Conservation (phyloP, 2,888 invertebrate genomes). For the Parnassius smintheus region DNA sequence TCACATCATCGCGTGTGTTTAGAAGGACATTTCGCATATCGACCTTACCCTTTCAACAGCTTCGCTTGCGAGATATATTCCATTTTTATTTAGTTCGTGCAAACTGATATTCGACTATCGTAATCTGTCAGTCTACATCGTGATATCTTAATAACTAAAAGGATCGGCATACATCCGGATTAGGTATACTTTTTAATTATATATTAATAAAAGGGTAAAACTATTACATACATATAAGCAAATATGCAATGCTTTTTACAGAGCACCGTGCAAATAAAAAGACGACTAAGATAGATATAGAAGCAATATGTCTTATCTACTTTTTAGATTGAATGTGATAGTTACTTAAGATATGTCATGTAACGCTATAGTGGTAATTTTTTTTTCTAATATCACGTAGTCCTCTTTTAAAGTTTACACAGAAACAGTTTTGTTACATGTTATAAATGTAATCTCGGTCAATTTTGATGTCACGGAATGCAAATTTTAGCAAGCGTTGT, state of each 20-base stretch:
- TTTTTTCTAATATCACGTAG: background rate
- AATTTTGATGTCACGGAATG: slow-evolving; percentile 11
- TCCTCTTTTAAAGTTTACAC: background rate
- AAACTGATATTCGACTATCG: slow-evolving; percentile 48
- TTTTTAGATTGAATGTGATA: too few relatives aligned
- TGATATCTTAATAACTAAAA: slow-evolving; percentile 31
- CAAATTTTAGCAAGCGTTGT: slow-evolving; percentile 2
- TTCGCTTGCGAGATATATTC: slow-evolving; percentile 51
- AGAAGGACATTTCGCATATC: slow-evolving; percentile 55
- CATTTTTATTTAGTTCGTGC: slow-evolving; percentile 47
- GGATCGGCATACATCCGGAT: slow-evolving; percentile 28
- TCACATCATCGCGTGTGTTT: slow-evolving; percentile 20
- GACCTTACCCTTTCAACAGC: slow-evolving; percentile 57
- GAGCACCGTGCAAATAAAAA: slow-evolving; percentile 12
- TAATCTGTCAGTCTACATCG: slow-evolving; percentile 47
- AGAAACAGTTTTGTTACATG: slow-evolving; percentile 10
- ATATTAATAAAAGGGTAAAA: slow-evolving; percentile 6
- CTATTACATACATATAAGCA: background rate
- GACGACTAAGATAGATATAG: too few relatives aligned
- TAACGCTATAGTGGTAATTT: background rate
- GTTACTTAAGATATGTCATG: too few relatives aligned
- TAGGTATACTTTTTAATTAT: background rate
- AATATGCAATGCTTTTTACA: slow-evolving; percentile 11
- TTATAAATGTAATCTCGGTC: slow-evolving; percentile 1
- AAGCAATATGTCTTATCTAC: too few relatives aligned